Evolutionary conservation across 2,797 vertebrate species (phyloP).

Genomic region (Chromobotia macracanthus): DNA sequence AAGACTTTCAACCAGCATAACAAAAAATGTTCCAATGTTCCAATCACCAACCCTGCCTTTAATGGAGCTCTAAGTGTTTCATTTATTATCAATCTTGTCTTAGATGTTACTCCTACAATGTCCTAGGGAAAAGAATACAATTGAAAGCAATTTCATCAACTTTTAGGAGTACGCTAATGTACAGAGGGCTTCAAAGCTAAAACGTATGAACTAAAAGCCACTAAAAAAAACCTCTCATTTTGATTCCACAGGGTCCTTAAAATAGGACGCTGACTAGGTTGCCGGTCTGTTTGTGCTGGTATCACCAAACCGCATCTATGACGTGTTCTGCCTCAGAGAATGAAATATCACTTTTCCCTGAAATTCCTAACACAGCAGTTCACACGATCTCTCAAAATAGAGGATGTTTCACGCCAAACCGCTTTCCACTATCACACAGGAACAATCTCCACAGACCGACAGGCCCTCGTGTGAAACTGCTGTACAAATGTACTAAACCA

Average conservation of each 20-base stretch:
- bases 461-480: not conserved
- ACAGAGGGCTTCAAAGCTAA: not conserved
- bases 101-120: not conserved
- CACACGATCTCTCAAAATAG: conserved; percentile 61
- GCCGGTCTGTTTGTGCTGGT: conserved; percentile 34
- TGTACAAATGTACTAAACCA: conserved; percentile 1
- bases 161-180: not conserved
- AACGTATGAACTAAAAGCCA: not conserved
- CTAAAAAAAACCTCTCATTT: not conserved
- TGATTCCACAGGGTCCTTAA: not conserved
- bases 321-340: conserved; percentile 64
- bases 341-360: conserved; percentile 56
- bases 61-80: not conserved
- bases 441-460: conserved; percentile 12
- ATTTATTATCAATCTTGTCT: not conserved
- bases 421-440: conserved; percentile 43
- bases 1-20: too few species aligned
- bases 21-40: too few species aligned
- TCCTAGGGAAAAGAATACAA: not conserved
- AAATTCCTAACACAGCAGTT: conserved; percentile 64
- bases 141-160: not conserved
- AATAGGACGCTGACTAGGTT: not conserved
- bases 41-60: not conserved
- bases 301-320: conserved; percentile 66
- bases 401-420: conserved; percentile 55